Evolutionary conservation across 2,888 invertebrate species (phyloP).

Genomic region (Agrochola lota): DNA sequence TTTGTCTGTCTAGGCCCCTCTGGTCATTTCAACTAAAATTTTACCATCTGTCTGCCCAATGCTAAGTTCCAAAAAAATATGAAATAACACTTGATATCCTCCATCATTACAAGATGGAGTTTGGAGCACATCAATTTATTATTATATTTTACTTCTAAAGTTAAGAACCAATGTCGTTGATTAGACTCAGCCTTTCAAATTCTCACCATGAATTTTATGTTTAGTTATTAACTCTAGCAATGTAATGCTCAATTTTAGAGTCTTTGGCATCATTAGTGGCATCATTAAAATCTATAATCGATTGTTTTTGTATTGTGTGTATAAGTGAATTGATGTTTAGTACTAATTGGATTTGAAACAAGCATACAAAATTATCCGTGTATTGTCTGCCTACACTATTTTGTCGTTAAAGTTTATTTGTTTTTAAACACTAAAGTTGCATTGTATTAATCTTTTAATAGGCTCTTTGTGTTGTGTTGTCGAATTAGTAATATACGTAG

Average conservation of each 20-base stretch:
- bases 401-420: slow-evolving; percentile 43
- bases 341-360: slow-evolving; percentile 49
- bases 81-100: not conserved
- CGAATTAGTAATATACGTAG: slow-evolving; percentile 2
- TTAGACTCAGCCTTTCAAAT: slow-evolving; percentile 11
- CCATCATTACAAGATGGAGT: not conserved
- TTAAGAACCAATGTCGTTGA: not conserved
- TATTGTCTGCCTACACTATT: slow-evolving; percentile 16
- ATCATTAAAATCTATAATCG: slow-evolving; percentile 30
- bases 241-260: slow-evolving; percentile 16
- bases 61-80: not conserved
- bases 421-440: slow-evolving; percentile 12
- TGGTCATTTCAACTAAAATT: not conserved
- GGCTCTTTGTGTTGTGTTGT: slow-evolving; percentile 20
- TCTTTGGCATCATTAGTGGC: slow-evolving; percentile 14
- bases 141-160: not conserved
- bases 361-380: slow-evolving; percentile 7
- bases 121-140: slow-evolving; percentile 4
- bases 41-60: not conserved
- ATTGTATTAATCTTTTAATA: slow-evolving; percentile 47
- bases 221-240: slow-evolving; percentile 20
- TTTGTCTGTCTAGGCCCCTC: not conserved
- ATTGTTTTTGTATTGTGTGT: slow-evolving; percentile 40
- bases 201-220: slow-evolving; percentile 9
- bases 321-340: slow-evolving; percentile 37